Conservation (phyloP, 92 coral and sea anemone species). For the Parazoanthus darwini region DNA sequence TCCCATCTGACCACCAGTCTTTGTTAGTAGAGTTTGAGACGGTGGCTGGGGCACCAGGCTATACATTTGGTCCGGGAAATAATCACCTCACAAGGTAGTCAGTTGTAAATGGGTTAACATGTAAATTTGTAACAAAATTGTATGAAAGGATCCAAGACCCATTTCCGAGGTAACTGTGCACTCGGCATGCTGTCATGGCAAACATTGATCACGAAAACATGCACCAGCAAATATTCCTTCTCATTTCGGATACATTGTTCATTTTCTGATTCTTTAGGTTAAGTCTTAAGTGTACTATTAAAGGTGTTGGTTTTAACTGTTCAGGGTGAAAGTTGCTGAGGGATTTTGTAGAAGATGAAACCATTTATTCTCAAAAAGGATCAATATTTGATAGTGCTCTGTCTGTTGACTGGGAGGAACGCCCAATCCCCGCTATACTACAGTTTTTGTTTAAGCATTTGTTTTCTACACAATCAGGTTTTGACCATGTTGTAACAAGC, state of each 20-base stretch:
- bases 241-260: background rate
- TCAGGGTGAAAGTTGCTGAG: background rate
- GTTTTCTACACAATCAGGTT: background rate
- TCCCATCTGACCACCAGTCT: slow-evolving; percentile 98
- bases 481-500: background rate
- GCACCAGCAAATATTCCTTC: slow-evolving; percentile 15
- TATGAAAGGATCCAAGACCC: slow-evolving; percentile 52
- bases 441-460: too few relatives aligned
- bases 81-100: slow-evolving; percentile 70
- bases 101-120: slow-evolving; percentile 39
- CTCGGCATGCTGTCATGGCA: slow-evolving; percentile 9
- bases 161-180: slow-evolving; percentile 12
- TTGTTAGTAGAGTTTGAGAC: slow-evolving; percentile 96
- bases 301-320: background rate
- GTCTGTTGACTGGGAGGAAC: too few relatives aligned
- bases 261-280: background rate
- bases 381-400: too few relatives aligned
- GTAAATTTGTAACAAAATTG: slow-evolving; percentile 88
- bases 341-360: background rate
- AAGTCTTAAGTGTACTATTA: background rate
- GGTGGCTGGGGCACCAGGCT: slow-evolving; percentile 70
- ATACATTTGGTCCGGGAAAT: slow-evolving; percentile 63
- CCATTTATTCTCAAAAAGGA: too few relatives aligned
- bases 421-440: background rate
- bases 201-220: slow-evolving; percentile 1